These are phyloP conservation scores for Oasisia sp. DNA, from an alignment of 2,888 invertebrate species.

Conservation along the genomic window DNA sequence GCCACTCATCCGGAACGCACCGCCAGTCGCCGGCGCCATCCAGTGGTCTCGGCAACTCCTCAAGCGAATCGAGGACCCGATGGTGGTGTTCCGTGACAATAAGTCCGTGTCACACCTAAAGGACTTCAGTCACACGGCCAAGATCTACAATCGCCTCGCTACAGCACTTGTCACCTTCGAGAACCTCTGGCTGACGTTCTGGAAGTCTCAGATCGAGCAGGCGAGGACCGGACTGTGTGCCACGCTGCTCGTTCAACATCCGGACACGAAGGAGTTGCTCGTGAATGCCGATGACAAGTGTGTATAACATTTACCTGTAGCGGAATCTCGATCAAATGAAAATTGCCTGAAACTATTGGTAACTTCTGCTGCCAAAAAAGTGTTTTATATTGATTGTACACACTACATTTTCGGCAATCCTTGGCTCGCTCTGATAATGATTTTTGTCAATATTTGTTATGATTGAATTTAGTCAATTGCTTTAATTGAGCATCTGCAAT, in stretches of 20 bases:
- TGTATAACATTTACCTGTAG: constrained; percentile 17
- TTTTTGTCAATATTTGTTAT: too few relatives aligned
- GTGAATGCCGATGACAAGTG: constrained; percentile 64
- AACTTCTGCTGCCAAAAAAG: too few relatives aligned
- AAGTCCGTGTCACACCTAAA: constrained; percentile 59
- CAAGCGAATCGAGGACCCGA: constrained; percentile 64
- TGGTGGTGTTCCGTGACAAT: constrained; percentile 63
- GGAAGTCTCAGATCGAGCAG: constrained; percentile 61
- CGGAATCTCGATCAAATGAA: neutral
- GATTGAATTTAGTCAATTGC: too few relatives aligned
- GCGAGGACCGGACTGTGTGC: constrained; percentile 60
- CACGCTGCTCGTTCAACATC: constrained; percentile 60
- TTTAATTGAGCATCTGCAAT: too few relatives aligned
- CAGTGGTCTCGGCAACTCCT: constrained; percentile 64
- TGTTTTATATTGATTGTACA: too few relatives aligned
- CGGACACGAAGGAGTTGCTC: constrained; percentile 55
- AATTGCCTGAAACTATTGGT: too few relatives aligned
- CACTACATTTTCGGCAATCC: too few relatives aligned
- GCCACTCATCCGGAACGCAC: constrained; percentile 61
- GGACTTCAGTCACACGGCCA: constrained; percentile 59
- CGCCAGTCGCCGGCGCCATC: constrained; percentile 65
- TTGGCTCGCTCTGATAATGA: too few relatives aligned
- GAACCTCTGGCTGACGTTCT: constrained; percentile 62
- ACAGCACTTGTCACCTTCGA: constrained; percentile 64
- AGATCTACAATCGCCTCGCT: constrained; percentile 56